Conservation (phyloP, 2,113 vertebrate genomes). For the Uria aalge region DNA sequence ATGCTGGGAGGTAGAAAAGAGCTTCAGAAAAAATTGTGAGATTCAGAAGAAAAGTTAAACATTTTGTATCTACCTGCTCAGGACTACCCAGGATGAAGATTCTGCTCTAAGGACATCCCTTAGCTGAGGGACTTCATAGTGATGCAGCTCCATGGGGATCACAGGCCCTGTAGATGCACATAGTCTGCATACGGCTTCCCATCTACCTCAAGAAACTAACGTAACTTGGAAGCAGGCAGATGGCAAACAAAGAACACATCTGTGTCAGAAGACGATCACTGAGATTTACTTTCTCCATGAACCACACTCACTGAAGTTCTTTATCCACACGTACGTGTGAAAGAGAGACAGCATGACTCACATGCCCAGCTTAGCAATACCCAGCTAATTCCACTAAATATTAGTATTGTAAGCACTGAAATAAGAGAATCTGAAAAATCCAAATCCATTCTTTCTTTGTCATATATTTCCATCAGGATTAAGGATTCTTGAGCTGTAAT, state of each 20-base stretch:
- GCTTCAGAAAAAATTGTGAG: background rate
- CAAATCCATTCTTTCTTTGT: background rate
- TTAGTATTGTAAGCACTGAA: background rate
- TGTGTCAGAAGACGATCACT: background rate
- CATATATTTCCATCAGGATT: background rate
- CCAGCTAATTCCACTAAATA: background rate
- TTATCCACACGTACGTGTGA: background rate
- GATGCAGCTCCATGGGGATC: background rate
- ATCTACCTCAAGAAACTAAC: background rate
- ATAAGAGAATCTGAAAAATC: background rate
- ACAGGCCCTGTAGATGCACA: background rate
- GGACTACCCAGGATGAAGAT: background rate
- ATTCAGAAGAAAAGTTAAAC: background rate
- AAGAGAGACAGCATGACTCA: background rate
- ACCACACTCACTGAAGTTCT: background rate
- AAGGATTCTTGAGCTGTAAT: background rate
- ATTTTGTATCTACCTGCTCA: background rate
- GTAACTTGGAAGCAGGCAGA: background rate
- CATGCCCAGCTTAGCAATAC: background rate
- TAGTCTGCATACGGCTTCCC: background rate
- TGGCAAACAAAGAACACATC: background rate
- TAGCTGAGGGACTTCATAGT: background rate
- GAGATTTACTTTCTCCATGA: background rate
- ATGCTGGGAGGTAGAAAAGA: rapidly evolving
- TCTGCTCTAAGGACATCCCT: background rate